Base-by-base conservation (phyloP, 1,140 invertebrate genomes). In the Brachionus koreanus region DNA sequence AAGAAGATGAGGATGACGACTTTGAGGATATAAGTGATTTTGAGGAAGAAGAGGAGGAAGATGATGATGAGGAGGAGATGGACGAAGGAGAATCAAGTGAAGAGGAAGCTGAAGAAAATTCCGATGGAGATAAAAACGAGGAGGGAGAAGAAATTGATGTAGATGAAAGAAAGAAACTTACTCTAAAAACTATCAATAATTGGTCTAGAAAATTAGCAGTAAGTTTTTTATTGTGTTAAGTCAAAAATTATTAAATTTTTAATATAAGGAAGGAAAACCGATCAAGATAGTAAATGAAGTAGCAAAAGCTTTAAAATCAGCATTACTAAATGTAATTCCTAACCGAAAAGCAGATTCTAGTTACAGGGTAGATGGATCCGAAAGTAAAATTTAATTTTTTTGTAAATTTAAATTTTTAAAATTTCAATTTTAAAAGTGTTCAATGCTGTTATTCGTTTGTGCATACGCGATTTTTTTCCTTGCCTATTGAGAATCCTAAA, bases 11-110 rank as follows among this genome's bases (percentile, higher is more conserved):
- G 9, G 75, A 77, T 33, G 25, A 37, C 13, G 76, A 65, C 43
- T 74, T 35, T 37, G 76, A 79, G 29, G 49, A 65, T 43, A 57
- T 79, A 63, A 79, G 76, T 43, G 76, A 65, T 61, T 57, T 42
- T 65, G 76, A 79, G 89, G 63, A 84, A 92, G 91, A 91, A 91
- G 49, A 95, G 96, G 94, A 84, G 23, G 82, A 83, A 13, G 83
- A 83, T 3, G 83, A 85, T 6, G 69, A 83, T 13, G 83, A 83
- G 13, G 84, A 84, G 33, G 83, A 83, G 4, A 83, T 82, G 3
- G 84, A 83, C 9, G 67, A 69, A 39, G 69, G 49, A 16, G 83
- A 81, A 39, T 42, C 39, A 83, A 29, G 49, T 69, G 42, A 79
- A 83, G 33, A 79, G 10, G 39, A 84, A 81, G 13, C 52, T 85